phyloP scores from a whole-genome alignment of 92 coral and sea anemone species.

The Zoanthus solanderi region DNA sequence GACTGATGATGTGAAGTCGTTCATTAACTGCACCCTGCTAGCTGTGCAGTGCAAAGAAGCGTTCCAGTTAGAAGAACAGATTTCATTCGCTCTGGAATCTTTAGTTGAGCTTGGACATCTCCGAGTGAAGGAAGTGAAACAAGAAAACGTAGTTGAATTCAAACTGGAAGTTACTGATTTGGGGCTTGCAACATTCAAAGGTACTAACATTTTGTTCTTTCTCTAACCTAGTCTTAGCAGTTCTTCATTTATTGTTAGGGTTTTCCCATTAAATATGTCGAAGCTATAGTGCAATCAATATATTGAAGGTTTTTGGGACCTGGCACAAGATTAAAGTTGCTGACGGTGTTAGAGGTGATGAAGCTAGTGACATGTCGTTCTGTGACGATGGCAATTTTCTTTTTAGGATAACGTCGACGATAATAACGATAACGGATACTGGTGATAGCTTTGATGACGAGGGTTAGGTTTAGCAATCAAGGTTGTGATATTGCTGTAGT shows the following conservation, averaged over 20 bases:
- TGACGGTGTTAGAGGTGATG: background rate
- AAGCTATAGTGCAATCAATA: background rate
- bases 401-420: background rate
- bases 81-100: constrained; percentile 59
- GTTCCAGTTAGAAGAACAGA: constrained; percentile 47
- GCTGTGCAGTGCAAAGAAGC: constrained; percentile 77
- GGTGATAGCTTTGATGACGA: background rate
- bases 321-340: background rate
- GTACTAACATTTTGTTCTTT: constrained; percentile 40
- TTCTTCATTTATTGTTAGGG: background rate
- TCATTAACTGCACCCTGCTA: constrained; percentile 75
- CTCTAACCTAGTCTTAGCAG: background rate
- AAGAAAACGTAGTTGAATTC: background rate
- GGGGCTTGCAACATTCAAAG: constrained; percentile 95
- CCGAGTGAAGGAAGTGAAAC: constrained; percentile 10
- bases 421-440: background rate
- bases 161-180: constrained; percentile 72
- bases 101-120: constrained; percentile 72
- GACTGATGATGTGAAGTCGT: constrained; percentile 64
- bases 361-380: background rate
- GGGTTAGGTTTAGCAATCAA: background rate
- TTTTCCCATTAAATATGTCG: background rate
- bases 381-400: background rate
- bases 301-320: background rate
- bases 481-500: background rate